Conservation (phyloP, 2,888 invertebrate genomes). For the Pemphredon lugubris region DNA sequence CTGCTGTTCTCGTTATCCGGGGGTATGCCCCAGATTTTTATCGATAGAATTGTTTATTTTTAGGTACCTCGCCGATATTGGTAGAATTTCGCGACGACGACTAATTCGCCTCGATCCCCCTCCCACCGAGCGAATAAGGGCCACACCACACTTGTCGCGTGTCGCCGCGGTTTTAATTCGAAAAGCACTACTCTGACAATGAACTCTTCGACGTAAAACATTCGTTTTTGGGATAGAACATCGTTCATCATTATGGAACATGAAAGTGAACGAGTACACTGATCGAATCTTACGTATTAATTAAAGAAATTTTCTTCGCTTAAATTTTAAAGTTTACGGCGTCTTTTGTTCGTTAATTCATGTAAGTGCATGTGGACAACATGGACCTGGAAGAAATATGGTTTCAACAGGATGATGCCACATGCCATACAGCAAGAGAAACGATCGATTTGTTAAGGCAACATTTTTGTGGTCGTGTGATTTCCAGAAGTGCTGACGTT, state of each 20-base stretch:
- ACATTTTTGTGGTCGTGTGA: conserved; percentile 8
- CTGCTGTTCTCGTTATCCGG: conserved; percentile 44
- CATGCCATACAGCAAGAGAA: conserved; percentile 7
- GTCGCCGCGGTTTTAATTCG: too few species aligned
- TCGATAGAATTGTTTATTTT: conserved; percentile 62
- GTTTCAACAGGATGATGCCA: conserved; percentile 8
- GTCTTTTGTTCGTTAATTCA: too few species aligned
- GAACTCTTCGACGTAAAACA: too few species aligned
- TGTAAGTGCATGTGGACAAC: not conserved
- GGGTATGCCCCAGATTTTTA: conserved; percentile 59
- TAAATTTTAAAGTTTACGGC: too few species aligned
- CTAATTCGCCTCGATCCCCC: conserved; percentile 4
- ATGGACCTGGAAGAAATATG: conserved; percentile 2
- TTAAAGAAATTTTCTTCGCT: too few species aligned
- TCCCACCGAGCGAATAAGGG: too few species aligned
- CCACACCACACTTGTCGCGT: too few species aligned
- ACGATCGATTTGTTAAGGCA: conserved; percentile 1
- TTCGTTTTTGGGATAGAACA: too few species aligned
- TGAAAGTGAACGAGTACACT: too few species aligned
- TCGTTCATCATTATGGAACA: too few species aligned
- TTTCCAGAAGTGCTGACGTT: not conserved
- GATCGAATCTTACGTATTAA: too few species aligned
- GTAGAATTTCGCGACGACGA: conserved; percentile 40
- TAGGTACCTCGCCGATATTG: conserved; percentile 51
- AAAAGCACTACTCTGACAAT: too few species aligned